Base-by-base conservation (phyloP, 1,140 invertebrate species). In the Tetraneura akinire region DNA sequence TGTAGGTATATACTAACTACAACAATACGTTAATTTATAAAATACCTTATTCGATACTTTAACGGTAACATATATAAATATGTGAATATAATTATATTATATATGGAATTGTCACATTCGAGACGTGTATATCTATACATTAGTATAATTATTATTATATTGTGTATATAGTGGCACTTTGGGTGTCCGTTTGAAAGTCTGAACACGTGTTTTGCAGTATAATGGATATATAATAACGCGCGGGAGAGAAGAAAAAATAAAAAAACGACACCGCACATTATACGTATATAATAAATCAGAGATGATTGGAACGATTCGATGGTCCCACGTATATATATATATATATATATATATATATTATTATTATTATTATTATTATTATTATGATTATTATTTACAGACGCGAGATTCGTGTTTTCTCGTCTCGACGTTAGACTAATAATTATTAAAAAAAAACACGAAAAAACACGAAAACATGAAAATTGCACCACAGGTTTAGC, bases 161-260 rank as follows among this genome's bases (percentile, higher is more conserved):
- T 37, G 32, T 13, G 32, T 66, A 66, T 66, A 66, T 42, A 66
- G 66, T 47, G 66, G 66, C 66, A 70, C 66, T 70, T 45, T 70
- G 42, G 14, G 66, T 49, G n/a, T n/a, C n/a, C 66, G 45, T 26
- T 49, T 8, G 32, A 37, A 37, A 37, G 32, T 37, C 42, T 14
- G 23, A 49, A 70, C 66, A 70, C 45, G 42, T 70, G 66, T 70
- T 70, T 70, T 42, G 64, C 21, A 32, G 64, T 66, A n/a, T n/a
- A 66, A 66, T 66, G 64, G 64, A 18, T 42, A 37, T 37, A 37
- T 66, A 42, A 66, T 37, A 45, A 11, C 11, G 64, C 18, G 29
- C 13, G 14, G 9, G 18, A 26, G 21, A 26, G 13, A 57, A 57
- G 21, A 26, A 57, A 70, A 70, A 47, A 47, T n/a, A 68, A 68